Conservation (phyloP, 1,140 invertebrate species). For the Drosophila leontia region DNA sequence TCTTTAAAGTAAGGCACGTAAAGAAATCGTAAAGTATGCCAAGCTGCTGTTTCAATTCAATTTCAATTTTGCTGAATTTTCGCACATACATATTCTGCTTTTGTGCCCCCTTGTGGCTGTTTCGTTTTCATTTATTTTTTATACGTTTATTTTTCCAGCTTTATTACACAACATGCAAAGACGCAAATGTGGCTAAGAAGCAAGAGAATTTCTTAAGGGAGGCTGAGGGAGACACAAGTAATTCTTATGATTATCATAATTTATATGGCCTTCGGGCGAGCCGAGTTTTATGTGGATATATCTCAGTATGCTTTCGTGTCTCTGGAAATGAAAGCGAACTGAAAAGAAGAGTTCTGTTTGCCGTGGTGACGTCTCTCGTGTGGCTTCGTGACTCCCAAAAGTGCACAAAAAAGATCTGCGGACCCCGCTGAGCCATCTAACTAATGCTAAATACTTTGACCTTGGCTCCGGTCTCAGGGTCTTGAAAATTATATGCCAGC, state of each 20-base stretch:
- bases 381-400: constrained; percentile 80
- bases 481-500: constrained; percentile 77
- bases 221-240: constrained; percentile 63
- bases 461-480: constrained; percentile 74
- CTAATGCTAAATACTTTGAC: constrained; percentile 80
- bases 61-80: constrained; percentile 63
- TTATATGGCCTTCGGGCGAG: constrained; percentile 74
- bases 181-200: constrained; percentile 43
- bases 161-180: constrained; percentile 59
- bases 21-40: constrained; percentile 65
- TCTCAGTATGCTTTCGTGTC: not conserved
- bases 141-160: constrained; percentile 19
- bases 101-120: constrained; percentile 12
- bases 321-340: constrained; percentile 41
- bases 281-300: constrained; percentile 45
- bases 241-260: constrained; percentile 84
- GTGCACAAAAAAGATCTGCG: constrained; percentile 50
- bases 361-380: constrained; percentile 72
- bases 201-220: constrained; percentile 39
- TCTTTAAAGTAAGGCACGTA: constrained; percentile 62
- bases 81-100: constrained; percentile 45
- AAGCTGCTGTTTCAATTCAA: constrained; percentile 40
- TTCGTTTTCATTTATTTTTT: constrained; percentile 18
- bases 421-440: constrained; percentile 51
- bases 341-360: constrained; percentile 61